These are phyloP conservation scores for Sinocyclocheilus rhinocerous DNA, from an alignment of 2,113 vertebrate genomes.

Conservation along the genomic window DNA sequence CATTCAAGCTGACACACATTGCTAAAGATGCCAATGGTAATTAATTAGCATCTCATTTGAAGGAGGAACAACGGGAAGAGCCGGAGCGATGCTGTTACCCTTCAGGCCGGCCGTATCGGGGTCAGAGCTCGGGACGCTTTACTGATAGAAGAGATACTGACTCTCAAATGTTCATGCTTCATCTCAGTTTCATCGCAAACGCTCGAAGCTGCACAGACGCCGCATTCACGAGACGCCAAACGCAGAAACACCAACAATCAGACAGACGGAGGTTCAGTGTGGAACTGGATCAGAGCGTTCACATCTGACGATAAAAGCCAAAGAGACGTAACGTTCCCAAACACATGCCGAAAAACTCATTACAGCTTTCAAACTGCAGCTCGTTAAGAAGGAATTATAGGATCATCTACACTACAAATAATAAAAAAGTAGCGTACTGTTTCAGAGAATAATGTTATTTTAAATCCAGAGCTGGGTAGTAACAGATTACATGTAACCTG, in stretches of 20 bases:
- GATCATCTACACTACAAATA: background rate
- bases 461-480: no score
- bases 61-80: constrained; percentile 81
- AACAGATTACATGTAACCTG: background rate
- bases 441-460: background rate
- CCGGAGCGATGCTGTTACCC: constrained; percentile 78
- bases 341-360: background rate
- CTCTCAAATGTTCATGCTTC: constrained; percentile 82
- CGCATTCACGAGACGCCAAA: constrained; percentile 57
- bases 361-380: background rate
- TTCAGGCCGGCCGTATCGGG: constrained; percentile 86
- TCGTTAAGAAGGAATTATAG: background rate
- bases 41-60: constrained; percentile 98
- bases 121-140: constrained; percentile 86
- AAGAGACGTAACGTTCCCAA: background rate
- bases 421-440: background rate
- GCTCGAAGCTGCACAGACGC: constrained; percentile 70
- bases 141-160: constrained; percentile 85
- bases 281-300: background rate
- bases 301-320: background rate
- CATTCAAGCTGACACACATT: constrained; percentile 93
- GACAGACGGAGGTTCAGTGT: background rate
- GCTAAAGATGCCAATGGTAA: constrained; percentile 97
- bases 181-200: constrained; percentile 77
- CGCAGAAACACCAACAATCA: background rate